Percentiles rank a stretch among this genome's conserved stretches.
Conservation (phyloP, 2,888 invertebrate species). For the Cerastis rubricosa region DNA sequence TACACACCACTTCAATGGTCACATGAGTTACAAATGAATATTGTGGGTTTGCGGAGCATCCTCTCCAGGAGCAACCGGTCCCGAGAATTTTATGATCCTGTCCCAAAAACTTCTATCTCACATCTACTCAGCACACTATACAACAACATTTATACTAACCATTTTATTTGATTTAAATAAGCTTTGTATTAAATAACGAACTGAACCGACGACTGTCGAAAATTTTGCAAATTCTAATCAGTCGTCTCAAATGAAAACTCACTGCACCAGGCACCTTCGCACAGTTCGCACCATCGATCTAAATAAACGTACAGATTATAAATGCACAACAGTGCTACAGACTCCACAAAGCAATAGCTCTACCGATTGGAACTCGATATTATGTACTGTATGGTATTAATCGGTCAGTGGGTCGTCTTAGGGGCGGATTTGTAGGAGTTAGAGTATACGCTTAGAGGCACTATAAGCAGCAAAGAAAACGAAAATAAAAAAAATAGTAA, state of each 20-base stretch:
- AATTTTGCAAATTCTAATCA: slow-evolving; percentile 62
- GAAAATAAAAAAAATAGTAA: too few relatives aligned
- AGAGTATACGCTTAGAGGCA: too few relatives aligned
- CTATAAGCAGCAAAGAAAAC: too few relatives aligned
- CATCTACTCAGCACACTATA: slow-evolving; percentile 12
- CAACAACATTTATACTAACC: slow-evolving; percentile 57
- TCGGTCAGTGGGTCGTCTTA: too few relatives aligned
- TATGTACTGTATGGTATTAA: too few relatives aligned
- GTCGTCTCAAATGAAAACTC: slow-evolving; percentile 67
- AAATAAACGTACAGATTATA: slow-evolving; percentile 71
- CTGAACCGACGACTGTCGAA: slow-evolving; percentile 34
- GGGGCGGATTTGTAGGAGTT: too few relatives aligned
- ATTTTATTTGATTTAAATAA: slow-evolving; percentile 59
- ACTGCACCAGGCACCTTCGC: slow-evolving; percentile 62
- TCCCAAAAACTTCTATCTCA: slow-evolving; percentile 24
- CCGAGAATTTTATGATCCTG: slow-evolving; percentile 19
- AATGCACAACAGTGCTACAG: background rate
- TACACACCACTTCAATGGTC: background rate
- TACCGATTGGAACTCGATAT: too few relatives aligned
- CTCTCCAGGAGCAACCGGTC: slow-evolving; percentile 38
- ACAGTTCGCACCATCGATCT: slow-evolving; percentile 74
- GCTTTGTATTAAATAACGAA: slow-evolving; percentile 37
- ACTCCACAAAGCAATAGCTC: background rate
- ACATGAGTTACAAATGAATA: slow-evolving; percentile 12
- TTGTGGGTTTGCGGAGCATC: background rate